phyloP scores from a whole-genome alignment of 2,888 invertebrate species.

The Villa cingulata region DNA sequence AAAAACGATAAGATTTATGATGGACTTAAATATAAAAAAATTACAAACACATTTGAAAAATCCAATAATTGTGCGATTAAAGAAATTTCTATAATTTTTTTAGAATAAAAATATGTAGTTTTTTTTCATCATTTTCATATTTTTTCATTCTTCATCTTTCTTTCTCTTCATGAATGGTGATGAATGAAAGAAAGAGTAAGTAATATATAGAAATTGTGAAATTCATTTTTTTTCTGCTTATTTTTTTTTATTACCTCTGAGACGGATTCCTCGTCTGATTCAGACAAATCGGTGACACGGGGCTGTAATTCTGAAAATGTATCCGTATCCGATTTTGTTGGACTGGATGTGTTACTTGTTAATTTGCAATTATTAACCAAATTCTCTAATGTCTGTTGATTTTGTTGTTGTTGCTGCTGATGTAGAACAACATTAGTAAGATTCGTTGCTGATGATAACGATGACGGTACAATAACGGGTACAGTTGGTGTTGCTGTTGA shows the following conservation, averaged over 20 bases:
- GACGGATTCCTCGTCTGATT: slow-evolving; percentile 92
- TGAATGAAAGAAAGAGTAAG: not conserved
- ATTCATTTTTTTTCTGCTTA: not conserved
- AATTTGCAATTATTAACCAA: slow-evolving; percentile 35
- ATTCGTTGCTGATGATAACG: slow-evolving; percentile 19
- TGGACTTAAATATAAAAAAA: too few species aligned
- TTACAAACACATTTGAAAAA: too few species aligned
- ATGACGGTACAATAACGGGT: slow-evolving; percentile 15
- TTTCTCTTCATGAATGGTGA: too few species aligned
- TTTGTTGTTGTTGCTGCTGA: slow-evolving; percentile 48
- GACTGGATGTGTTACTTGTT: slow-evolving; percentile 73
- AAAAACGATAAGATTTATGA: too few species aligned
- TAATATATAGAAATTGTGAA: not conserved
- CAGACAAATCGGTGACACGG: slow-evolving; percentile 86
- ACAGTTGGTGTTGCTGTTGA: slow-evolving; percentile 6
- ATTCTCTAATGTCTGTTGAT: slow-evolving; percentile 42
- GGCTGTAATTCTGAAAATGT: slow-evolving; percentile 72
- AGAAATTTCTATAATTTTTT: too few species aligned
- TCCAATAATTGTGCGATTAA: too few species aligned
- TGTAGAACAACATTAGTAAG: slow-evolving; percentile 22
- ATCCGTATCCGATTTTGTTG: slow-evolving; percentile 74
- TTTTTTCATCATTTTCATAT: too few species aligned
- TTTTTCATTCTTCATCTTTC: not conserved
- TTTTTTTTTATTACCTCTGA: slow-evolving; percentile 58
- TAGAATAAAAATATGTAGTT: too few species aligned